These are phyloP conservation scores for Heliopora coerulea DNA, from an alignment of 92 coral and sea anemone species.

Conservation along the genomic window DNA sequence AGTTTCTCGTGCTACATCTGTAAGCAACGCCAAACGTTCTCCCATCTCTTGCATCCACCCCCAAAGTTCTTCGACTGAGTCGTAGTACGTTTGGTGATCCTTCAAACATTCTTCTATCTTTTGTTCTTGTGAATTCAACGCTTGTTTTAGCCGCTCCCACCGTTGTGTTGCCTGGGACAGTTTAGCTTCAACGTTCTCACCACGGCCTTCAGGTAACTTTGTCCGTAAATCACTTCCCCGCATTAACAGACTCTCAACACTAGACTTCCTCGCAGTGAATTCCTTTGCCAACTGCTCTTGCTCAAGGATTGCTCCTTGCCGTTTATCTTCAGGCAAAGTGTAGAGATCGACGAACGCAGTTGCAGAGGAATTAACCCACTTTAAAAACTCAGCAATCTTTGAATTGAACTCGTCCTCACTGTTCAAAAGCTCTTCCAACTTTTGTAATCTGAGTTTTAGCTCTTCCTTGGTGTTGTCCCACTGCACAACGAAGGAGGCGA, in stretches of 20 bases:
- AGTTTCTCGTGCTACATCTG: slow-evolving; percentile 48
- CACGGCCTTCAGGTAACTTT: slow-evolving; percentile 52
- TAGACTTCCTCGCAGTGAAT: slow-evolving; percentile 13
- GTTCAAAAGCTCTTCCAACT: slow-evolving; percentile 54
- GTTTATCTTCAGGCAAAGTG: slow-evolving; percentile 85
- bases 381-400: slow-evolving; percentile 56
- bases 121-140: slow-evolving; percentile 63
- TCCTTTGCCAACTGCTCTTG: slow-evolving; percentile 77
- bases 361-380: slow-evolving; percentile 69
- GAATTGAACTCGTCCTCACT: slow-evolving; percentile 44
- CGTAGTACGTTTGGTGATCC: slow-evolving; percentile 81
- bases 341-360: slow-evolving; percentile 85
- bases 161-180: slow-evolving; percentile 61
- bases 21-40: slow-evolving; percentile 56
- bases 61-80: slow-evolving; percentile 81
- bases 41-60: slow-evolving; percentile 90
- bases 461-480: slow-evolving; percentile 62
- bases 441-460: slow-evolving; percentile 61
- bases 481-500: slow-evolving; percentile 37
- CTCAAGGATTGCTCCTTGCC: slow-evolving; percentile 70
- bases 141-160: slow-evolving; percentile 70
- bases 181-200: slow-evolving; percentile 47
- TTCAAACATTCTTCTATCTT: slow-evolving; percentile 85
- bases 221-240: slow-evolving; percentile 28
- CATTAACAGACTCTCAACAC: slow-evolving; percentile 4